Evolutionary conservation across 2,797 vertebrate genomes (phyloP).

Genomic region (Anguilla pacifica): DNA sequence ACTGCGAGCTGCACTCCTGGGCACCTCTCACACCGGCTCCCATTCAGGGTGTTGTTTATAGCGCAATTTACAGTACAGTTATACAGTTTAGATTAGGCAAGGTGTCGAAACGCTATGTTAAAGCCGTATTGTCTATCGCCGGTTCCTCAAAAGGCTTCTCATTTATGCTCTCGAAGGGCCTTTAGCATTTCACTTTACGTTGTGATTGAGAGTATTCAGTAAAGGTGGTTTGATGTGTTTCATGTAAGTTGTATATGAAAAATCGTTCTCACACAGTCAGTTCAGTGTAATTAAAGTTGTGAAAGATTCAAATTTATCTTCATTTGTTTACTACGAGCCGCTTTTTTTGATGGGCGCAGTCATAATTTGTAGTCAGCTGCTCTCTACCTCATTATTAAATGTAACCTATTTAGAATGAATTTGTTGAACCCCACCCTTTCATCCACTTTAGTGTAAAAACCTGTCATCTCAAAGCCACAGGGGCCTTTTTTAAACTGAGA

Average conservation of each 20-base stretch:
- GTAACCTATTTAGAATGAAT: constrained; percentile 55
- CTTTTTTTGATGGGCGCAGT: constrained; percentile 50
- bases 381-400: constrained; percentile 58
- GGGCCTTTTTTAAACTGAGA: constrained; percentile 66
- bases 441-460: constrained; percentile 67
- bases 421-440: constrained; percentile 57
- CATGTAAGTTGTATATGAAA: too few relatives aligned
- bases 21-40: background rate
- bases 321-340: background rate
- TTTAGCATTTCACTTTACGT: too few relatives aligned
- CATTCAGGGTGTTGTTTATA: background rate
- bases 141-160: background rate
- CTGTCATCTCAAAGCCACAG: constrained; percentile 64
- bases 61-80: background rate
- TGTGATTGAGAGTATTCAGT: too few relatives aligned
- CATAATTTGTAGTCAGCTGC: constrained; percentile 56
- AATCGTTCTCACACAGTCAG: background rate
- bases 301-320: background rate
- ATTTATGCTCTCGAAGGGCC: background rate
- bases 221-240: too few relatives aligned
- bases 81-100: background rate
- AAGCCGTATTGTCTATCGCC: background rate
- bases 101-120: background rate
- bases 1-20: background rate
- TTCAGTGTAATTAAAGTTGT: background rate